Base-by-base conservation (phyloP, 2,888 invertebrate species). In the Ectobius pallidus region DNA sequence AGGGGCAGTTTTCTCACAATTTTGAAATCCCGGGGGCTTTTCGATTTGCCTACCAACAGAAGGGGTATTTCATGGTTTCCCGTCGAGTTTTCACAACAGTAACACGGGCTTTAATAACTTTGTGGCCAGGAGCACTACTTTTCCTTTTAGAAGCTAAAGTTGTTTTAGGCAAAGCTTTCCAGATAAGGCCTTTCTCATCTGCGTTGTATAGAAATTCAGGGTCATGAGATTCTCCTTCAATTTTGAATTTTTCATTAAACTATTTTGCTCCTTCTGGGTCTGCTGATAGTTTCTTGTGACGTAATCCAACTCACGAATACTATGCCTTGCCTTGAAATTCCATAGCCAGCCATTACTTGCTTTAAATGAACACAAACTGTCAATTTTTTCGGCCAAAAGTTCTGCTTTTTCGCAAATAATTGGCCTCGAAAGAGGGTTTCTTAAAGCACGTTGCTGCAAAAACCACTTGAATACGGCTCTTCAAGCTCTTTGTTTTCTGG, bases 381-480 rank as follows among this genome's bases (percentile, higher is more conserved):
- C n/a, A n/a, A n/a, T n/a, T n/a, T n/a, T n/a, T n/a, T n/a, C n/a
- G n/a, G n/a, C n/a, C n/a, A n/a, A n/a, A n/a, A n/a, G n/a, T n/a
- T n/a, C n/a, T n/a, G n/a, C n/a, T n/a, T n/a, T n/a, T n/a, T n/a
- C n/a, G n/a, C n/a, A n/a, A n/a, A n/a, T n/a, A n/a, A n/a, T n/a
- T n/a, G n/a, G n/a, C n/a, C n/a, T n/a, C n/a, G n/a, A n/a, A n/a
- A n/a, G n/a, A n/a, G n/a, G n/a, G n/a, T n/a, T n/a, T 2, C 6
- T 16, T 20, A 25, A 20, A 16, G 22, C n/a, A n/a, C 3, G 2
- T 16, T 6, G 2, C 58, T 20, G 9, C 3, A 58, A 22, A 58
- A 58, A 58, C 58, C 58, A 14, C 58, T 58, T 58, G 58, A 20
- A 58, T 3, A 58, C 58, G 2, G 58, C 3, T n/a, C 3, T 58